These are phyloP conservation scores for Syngnathus acus DNA, from an alignment of 2,797 vertebrate genomes.

Conservation along the genomic window DNA sequence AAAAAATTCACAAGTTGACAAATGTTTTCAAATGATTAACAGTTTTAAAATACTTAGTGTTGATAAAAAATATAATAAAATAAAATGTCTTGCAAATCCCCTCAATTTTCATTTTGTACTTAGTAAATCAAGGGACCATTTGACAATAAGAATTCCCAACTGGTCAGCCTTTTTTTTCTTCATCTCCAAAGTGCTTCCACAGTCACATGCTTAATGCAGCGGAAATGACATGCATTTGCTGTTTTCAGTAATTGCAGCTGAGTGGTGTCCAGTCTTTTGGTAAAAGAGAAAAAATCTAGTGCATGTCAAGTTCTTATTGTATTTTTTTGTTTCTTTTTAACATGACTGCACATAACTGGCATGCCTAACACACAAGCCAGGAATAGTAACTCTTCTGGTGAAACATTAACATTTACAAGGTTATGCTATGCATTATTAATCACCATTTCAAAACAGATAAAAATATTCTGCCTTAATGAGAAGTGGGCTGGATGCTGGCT, in stretches of 20 bases:
- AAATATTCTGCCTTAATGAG: conserved; percentile 15
- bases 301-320: conserved; percentile 33
- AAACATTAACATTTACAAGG: conserved; percentile 29
- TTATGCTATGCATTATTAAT: conserved; percentile 28
- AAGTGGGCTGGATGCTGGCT: conserved; percentile 6
- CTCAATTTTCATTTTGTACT: neutral
- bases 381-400: conserved; percentile 34
- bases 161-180: neutral
- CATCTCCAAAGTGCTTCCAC: conserved; percentile 2
- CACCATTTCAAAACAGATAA: conserved; percentile 4
- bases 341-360: conserved; percentile 27
- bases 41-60: neutral
- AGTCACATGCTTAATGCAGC: conserved; percentile 18
- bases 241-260: conserved; percentile 5
- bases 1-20: too few relatives aligned
- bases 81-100: too few relatives aligned
- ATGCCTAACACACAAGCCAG: conserved; percentile 20
- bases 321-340: conserved; percentile 24
- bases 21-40: too few relatives aligned
- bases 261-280: neutral
- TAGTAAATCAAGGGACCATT: neutral
- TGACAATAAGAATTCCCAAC: neutral
- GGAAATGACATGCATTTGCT: conserved; percentile 16
- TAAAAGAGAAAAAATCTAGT: conserved; percentile 4
- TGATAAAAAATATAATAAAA: neutral